Conservation (phyloP, 2,888 invertebrate species). For the Scotopteryx bipunctaria region DNA sequence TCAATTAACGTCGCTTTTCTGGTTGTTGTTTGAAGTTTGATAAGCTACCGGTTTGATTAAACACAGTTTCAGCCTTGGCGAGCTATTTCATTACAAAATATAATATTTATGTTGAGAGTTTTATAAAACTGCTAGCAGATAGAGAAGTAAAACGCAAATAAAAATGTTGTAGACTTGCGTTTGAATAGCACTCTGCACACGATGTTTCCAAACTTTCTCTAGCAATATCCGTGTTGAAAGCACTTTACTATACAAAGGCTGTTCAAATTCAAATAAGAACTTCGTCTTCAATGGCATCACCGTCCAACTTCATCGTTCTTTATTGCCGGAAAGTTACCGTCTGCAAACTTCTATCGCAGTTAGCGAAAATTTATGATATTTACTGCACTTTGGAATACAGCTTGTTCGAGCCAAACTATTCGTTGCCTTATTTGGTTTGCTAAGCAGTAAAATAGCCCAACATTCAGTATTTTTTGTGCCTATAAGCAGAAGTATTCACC, state of each 20-base stretch:
- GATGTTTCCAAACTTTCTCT: conserved; percentile 22
- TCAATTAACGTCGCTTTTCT: conserved; percentile 70
- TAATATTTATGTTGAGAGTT: neutral
- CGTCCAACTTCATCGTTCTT: conserved; percentile 41
- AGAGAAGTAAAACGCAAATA: neutral
- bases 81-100: conserved; percentile 6
- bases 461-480: conserved; percentile 18
- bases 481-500: conserved; percentile 3
- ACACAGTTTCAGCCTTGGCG: conserved; percentile 23
- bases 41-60: conserved; percentile 34
- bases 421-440: conserved; percentile 1
- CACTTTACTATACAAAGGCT: conserved; percentile 17
- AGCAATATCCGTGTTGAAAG: conserved; percentile 22
- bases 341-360: conserved; percentile 58
- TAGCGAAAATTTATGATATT: conserved; percentile 51
- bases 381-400: conserved; percentile 44
- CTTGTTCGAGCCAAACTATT: conserved; percentile 44
- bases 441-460: conserved; percentile 17
- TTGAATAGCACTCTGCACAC: no score
- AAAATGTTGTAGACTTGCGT: neutral
- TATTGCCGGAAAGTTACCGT: conserved; percentile 48
- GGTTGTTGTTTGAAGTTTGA: conserved; percentile 58
- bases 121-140: neutral
- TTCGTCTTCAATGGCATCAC: conserved; percentile 36
- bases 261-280: conserved; percentile 27